Evolutionary conservation across 2,797 vertebrate genomes (phyloP).

Genomic region (Halcyon smyrnensis): DNA sequence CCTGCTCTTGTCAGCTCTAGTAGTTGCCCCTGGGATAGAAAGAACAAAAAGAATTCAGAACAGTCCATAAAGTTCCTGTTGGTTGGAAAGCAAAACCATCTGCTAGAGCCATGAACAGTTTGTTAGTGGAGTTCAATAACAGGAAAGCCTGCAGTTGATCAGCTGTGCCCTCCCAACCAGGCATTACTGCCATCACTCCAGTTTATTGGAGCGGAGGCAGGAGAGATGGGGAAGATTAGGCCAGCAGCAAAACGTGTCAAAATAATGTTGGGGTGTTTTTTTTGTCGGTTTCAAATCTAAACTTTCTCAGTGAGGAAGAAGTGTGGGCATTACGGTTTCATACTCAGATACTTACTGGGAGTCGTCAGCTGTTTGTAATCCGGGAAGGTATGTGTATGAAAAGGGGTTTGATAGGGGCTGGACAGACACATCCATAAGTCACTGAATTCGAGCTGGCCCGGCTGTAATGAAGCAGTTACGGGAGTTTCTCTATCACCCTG

Average conservation of each 20-base stretch:
- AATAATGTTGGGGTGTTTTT: not conserved
- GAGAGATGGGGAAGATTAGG: not conserved
- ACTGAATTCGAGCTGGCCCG: accelerated
- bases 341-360: not conserved
- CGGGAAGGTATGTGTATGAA: not conserved
- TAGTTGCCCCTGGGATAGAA: constrained; percentile 23
- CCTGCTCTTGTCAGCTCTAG: not conserved
- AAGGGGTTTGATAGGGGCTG: accelerated
- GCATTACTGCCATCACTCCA: not conserved
- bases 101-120: constrained; percentile 40
- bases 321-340: not conserved
- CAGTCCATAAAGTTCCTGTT: constrained; percentile 34
- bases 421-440: not conserved
- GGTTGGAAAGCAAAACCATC: constrained; percentile 66
- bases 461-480: not conserved
- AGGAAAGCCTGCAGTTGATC: constrained; percentile 53
- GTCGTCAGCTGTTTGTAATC: not conserved
- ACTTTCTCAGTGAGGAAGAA: not conserved
- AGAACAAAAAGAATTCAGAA: not conserved
- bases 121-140: constrained; percentile 11
- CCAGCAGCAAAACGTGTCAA: not conserved
- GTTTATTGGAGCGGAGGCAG: not conserved
- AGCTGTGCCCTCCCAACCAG: constrained; percentile 44
- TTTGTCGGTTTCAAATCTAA: not conserved
- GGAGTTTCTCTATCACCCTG: not conserved